A percentile compares a stretch with the other conserved stretches of the same genome.
These are phyloP conservation scores for Trogon surrucura DNA, from an alignment of 2,113 vertebrate species.

Conservation along the genomic window DNA sequence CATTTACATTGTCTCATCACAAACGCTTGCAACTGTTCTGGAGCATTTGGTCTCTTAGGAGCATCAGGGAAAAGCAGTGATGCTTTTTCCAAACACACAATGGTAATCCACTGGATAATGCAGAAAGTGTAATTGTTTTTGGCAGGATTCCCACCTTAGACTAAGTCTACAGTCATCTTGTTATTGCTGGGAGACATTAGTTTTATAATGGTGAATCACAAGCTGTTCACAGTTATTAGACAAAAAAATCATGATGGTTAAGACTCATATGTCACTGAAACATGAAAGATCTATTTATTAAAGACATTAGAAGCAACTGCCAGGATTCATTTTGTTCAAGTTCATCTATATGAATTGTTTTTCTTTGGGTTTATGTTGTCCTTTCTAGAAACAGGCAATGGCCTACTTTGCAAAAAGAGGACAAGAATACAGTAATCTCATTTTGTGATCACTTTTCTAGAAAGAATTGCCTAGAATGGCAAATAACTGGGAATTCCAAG, in stretches of 20 bases:
- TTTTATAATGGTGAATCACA: not conserved
- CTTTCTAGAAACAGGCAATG: not conserved
- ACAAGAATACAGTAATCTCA: not conserved
- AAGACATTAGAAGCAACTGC: not conserved
- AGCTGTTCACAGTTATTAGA: slow-evolving; percentile 18
- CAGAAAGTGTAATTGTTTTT: slow-evolving; percentile 1
- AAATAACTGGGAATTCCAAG: not conserved
- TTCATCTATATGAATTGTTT: not conserved
- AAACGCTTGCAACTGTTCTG: not conserved
- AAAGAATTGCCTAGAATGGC: not conserved
- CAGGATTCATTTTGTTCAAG: not conserved
- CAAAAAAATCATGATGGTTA: not conserved
- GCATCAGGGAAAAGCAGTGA: not conserved
- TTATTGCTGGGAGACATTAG: slow-evolving; percentile 17
- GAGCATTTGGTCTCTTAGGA: not conserved
- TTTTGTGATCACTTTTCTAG: not conserved
- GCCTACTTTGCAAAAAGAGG: not conserved
- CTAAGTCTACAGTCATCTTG: not conserved
- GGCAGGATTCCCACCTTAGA: not conserved
- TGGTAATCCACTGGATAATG: not conserved
- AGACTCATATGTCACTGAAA: slow-evolving; percentile 1
- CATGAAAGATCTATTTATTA: not conserved
- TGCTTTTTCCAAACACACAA: not conserved
- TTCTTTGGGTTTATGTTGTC: not conserved
- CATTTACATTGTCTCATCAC: not conserved